These are phyloP conservation scores for Pica pica DNA, from an alignment of 2,113 vertebrate species.

Conservation along the genomic window DNA sequence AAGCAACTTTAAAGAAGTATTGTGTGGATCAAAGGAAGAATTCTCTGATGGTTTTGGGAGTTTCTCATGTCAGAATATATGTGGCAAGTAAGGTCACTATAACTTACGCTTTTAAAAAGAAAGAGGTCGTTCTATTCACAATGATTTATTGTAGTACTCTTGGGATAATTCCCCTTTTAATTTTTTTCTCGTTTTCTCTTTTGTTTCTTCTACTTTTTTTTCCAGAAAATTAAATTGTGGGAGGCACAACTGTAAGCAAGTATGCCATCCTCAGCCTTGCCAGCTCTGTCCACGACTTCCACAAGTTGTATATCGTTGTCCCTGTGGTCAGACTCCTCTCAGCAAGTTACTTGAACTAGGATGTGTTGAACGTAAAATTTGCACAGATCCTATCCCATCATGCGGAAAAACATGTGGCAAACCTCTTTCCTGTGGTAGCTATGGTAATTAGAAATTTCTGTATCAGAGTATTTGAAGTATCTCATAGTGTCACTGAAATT, in stretches of 20 bases:
- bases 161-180: background rate
- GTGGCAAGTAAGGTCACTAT: constrained; percentile 85
- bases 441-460: constrained; percentile 73
- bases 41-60: constrained; percentile 83
- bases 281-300: constrained; percentile 85
- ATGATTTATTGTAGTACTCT: background rate
- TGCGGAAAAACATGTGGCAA: constrained; percentile 94
- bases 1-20: constrained; percentile 75
- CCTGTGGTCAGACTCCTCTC: constrained; percentile 89
- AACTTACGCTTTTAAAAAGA: background rate
- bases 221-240: constrained; percentile 85
- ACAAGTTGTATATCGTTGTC: constrained; percentile 82
- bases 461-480: background rate
- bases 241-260: constrained; percentile 84
- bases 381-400: constrained; percentile 89
- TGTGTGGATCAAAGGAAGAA: constrained; percentile 85
- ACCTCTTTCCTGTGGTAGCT: constrained; percentile 88
- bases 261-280: constrained; percentile 87
- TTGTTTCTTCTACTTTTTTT: background rate
- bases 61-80: constrained; percentile 88
- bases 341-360: constrained; percentile 89
- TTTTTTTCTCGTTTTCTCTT: background rate
- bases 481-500: background rate
- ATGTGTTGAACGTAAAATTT: constrained; percentile 80
- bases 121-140: background rate